Evolutionary conservation across 1,140 invertebrate genomes (phyloP).

Genomic region (Ditylenchus dipsaci): DNA sequence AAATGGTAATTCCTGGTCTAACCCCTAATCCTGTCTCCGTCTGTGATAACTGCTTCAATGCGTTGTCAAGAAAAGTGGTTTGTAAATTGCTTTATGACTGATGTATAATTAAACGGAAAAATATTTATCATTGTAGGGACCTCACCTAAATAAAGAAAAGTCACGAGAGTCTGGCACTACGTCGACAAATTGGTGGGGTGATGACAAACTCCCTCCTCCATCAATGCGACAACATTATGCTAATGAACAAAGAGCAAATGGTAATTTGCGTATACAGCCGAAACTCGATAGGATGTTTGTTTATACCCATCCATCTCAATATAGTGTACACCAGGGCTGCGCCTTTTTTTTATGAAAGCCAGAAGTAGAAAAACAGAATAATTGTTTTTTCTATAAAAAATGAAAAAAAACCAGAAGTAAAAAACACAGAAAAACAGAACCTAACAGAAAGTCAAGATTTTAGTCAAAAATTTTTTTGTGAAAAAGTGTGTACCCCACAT

Average conservation of each 20-base stretch:
- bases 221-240: conserved; percentile 15
- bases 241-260: neutral
- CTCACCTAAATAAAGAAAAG: conserved; percentile 4
- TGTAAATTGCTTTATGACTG: neutral
- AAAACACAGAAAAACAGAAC: too few species aligned
- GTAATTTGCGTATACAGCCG: too few species aligned
- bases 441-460: too few species aligned
- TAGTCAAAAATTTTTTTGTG: too few species aligned
- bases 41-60: conserved; percentile 10
- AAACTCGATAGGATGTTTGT: too few species aligned
- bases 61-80: conserved; percentile 1
- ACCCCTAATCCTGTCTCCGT: conserved; percentile 17
- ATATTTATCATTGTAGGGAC: neutral
- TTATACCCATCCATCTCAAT: too few species aligned
- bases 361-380: too few species aligned
- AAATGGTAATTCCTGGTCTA: conserved; percentile 1
- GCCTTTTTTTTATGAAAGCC: too few species aligned
- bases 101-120: neutral
- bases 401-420: too few species aligned
- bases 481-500: too few species aligned
- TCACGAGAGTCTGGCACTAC: conserved; percentile 5
- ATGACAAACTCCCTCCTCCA: conserved; percentile 17
- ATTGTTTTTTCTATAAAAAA: too few species aligned
- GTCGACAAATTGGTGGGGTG: conserved; percentile 5
- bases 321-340: too few species aligned